Base-by-base conservation (phyloP, 23 tunicate species). In the Styela clava region DNA sequence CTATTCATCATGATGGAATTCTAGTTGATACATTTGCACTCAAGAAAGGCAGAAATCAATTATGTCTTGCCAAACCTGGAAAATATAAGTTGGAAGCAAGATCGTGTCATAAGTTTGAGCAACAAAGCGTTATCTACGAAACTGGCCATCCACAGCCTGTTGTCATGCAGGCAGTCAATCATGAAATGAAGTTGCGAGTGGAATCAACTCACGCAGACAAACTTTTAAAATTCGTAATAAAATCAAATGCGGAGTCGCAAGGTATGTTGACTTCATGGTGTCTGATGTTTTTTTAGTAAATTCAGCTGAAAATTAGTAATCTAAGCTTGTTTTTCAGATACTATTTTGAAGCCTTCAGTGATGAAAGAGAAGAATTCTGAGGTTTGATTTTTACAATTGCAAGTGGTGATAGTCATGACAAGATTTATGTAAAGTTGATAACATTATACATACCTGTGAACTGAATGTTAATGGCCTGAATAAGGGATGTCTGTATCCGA, bases 101-200 rank as follows among this genome's bases (percentile, higher is more conserved):
- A 23, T 87, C 98, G 21, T 93, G 98, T 73, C 98, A 93, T 33
- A 77, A 79, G 3, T 93, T 93, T 30, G 89, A 87, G 24, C 77
- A 62, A 2, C 28, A 87, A 24, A 84, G 84, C 2, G 56, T 86
- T 3, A 33, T 69, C 0, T 91, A 83, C 67, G 78, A 91, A 79
- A 86, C 97, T 9, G 83, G 78, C 36, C 79, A 83, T 20, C 97
- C 97, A 1, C 79, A 74, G 29, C 85, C 88, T n/a, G 79, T 91
- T 35, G 78, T 86, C 12, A 74, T 91, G 33, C 97, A 86, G 18
- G 97, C 97, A 16, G 65, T 91, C 31, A 85, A 91, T 3, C 97
- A 91, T 68, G 84, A 86, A 62, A 85, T 89, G 2, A 63, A 73
- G 1, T 61, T 86, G 20, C 56, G 83, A 36, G 61, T 91, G 83